Conservation (phyloP, 2,797 vertebrate species). For the Hippocampus kuda region DNA sequence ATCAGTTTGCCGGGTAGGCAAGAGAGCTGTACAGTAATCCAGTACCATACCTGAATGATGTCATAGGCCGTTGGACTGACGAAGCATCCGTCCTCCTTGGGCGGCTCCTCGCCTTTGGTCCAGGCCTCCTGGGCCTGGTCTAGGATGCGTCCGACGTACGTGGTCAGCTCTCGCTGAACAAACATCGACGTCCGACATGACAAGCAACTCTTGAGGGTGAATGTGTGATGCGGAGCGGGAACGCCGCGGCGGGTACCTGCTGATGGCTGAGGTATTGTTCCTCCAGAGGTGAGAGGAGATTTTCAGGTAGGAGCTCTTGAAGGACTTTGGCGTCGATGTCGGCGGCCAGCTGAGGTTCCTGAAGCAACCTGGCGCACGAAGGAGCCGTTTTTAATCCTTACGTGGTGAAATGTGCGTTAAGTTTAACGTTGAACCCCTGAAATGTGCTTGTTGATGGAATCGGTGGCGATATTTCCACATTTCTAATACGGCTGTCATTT, state of each 20-base stretch:
- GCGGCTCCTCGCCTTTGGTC: constrained; percentile 58
- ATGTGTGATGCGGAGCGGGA: neutral
- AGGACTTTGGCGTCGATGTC: constrained; percentile 61
- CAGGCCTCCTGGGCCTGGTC: constrained; percentile 60
- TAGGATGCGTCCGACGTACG: constrained; percentile 57
- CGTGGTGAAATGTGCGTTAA: neutral
- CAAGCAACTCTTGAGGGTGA: too few relatives aligned
- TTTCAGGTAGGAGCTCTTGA: constrained; percentile 68
- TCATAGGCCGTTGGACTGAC: constrained; percentile 72
- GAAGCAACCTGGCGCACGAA: constrained; percentile 64
- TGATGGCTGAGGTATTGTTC: constrained; percentile 62
- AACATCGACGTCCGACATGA: neutral
- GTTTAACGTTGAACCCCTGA: too few relatives aligned
- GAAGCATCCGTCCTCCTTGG: constrained; percentile 61
- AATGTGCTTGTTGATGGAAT: too few relatives aligned
- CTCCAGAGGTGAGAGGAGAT: constrained; percentile 63
- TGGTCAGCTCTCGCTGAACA: constrained; percentile 58
- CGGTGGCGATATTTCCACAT: too few relatives aligned
- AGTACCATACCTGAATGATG: constrained; percentile 72
- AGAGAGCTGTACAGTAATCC: constrained; percentile 7
- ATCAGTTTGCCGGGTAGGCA: too few relatives aligned
- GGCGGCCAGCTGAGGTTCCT: constrained; percentile 48
- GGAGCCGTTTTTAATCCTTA: neutral
- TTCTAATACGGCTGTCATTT: too few relatives aligned
- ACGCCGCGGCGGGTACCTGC: constrained; percentile 53